These are phyloP conservation scores for Epicampocera succincta DNA, from an alignment of 2,888 invertebrate species.

Conservation along the genomic window DNA sequence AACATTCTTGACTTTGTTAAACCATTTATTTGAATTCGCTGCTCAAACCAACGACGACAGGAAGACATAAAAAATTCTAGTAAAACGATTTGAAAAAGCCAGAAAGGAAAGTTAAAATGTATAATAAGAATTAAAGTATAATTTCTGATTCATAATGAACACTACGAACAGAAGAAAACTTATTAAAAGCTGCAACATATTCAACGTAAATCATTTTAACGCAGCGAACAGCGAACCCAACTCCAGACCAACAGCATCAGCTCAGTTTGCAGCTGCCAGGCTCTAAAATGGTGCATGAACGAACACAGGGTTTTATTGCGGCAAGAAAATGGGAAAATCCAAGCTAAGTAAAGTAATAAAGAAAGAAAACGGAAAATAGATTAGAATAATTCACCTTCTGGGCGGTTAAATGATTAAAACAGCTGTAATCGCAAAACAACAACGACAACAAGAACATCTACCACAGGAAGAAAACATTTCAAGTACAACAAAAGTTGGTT, in stretches of 20 bases:
- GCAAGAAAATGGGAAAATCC: not conserved
- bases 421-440: conserved; percentile 29
- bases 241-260: not conserved
- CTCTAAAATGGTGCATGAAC: conserved; percentile 23
- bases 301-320: conserved; percentile 11
- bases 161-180: conserved; percentile 41
- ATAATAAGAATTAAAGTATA: conserved; percentile 33
- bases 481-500: conserved; percentile 56
- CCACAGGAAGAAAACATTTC: conserved; percentile 45
- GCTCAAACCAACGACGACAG: conserved; percentile 56
- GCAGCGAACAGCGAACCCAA: no score
- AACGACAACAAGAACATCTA: conserved; percentile 6
- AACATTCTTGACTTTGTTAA: not conserved
- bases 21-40: conserved; percentile 49
- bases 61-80: conserved; percentile 63
- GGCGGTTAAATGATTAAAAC: conserved; percentile 64
- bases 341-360: conserved; percentile 5
- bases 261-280: conserved; percentile 66
- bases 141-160: conserved; percentile 49
- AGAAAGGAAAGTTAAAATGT: conserved; percentile 7
- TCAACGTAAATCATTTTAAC: conserved; percentile 53
- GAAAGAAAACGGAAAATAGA: conserved; percentile 58
- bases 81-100: conserved; percentile 53
- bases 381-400: conserved; percentile 69
- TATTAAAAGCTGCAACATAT: conserved; percentile 54